These are phyloP conservation scores for Drosophila sp. DNA, from an alignment of 1,140 invertebrate species.

Conservation along the genomic window DNA sequence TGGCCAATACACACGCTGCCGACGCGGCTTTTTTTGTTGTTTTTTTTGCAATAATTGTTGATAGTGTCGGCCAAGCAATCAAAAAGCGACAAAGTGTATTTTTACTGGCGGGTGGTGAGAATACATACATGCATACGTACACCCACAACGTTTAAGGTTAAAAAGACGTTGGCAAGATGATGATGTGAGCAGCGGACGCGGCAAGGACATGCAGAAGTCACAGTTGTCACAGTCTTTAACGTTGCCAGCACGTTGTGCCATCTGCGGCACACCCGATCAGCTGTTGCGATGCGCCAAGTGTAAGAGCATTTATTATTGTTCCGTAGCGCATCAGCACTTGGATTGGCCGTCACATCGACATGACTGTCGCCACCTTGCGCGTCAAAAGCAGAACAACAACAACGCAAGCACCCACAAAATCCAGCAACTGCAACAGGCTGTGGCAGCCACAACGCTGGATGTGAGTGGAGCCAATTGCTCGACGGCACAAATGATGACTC, in stretches of 20 bases:
- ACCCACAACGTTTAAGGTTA: constrained; percentile 41
- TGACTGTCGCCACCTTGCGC: constrained; percentile 84
- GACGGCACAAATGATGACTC: constrained; percentile 72
- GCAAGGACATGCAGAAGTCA: constrained; percentile 67
- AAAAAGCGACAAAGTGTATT: constrained; percentile 2
- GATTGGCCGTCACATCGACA: constrained; percentile 91
- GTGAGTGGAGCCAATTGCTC: constrained; percentile 66
- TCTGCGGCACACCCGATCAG: constrained; percentile 89
- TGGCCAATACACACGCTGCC: constrained; percentile 15
- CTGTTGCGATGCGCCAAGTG: constrained; percentile 90
- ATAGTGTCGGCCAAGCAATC: constrained; percentile 12
- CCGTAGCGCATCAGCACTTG: constrained; percentile 90
- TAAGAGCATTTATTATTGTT: constrained; percentile 90
- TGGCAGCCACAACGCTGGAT: constrained; percentile 69
- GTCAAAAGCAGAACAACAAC: constrained; percentile 64
- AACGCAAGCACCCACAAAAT: constrained; percentile 50
- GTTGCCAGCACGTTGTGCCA: constrained; percentile 85
- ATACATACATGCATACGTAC: constrained; percentile 25
- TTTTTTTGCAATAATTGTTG: constrained; percentile 45
- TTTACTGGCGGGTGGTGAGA: constrained; percentile 17
- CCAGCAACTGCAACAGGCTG: constrained; percentile 71
- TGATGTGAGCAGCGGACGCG: constrained; percentile 65
- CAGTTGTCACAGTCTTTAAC: constrained; percentile 45
- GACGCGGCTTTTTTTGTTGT: constrained; percentile 17
- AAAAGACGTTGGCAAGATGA: constrained; percentile 53